These are phyloP conservation scores for Orius insidiosus DNA, from an alignment of 1,140 invertebrate species.

Conservation along the genomic window DNA sequence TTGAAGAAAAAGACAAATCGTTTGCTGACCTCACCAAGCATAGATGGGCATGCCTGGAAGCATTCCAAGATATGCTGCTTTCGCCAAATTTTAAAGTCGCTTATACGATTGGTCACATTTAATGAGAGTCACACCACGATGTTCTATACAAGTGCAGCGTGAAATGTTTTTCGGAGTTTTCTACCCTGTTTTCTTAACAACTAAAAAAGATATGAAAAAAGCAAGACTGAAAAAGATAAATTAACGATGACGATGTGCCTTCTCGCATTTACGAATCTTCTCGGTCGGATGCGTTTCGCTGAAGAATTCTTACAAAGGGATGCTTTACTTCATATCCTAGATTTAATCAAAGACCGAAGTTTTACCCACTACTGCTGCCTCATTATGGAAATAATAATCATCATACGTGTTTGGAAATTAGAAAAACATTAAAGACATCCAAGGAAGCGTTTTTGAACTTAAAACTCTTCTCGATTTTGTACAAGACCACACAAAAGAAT, in stretches of 20 bases:
- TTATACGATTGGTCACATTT: constrained; percentile 38
- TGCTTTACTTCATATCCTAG: constrained; percentile 34
- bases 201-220: constrained; percentile 31
- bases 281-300: constrained; percentile 34
- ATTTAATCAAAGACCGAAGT: constrained; percentile 30
- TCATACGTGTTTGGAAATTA: constrained; percentile 32
- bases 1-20: constrained; percentile 10
- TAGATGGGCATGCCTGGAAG: constrained; percentile 25
- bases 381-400: constrained; percentile 39
- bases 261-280: constrained; percentile 37
- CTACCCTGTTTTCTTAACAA: constrained; percentile 38
- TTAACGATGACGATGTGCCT: constrained; percentile 40
- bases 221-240: constrained; percentile 29
- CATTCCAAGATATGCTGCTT: constrained; percentile 36
- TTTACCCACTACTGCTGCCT: constrained; percentile 40
- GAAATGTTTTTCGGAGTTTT: constrained; percentile 39
- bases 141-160: constrained; percentile 32
- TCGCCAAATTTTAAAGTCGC: constrained; percentile 35
- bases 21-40: constrained; percentile 13
- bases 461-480: constrained; percentile 34
- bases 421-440: constrained; percentile 15
- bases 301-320: constrained; percentile 38
- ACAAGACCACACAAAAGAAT: constrained; percentile 27
- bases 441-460: constrained; percentile 26
- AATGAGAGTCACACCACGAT: constrained; percentile 35